Percentiles rank a stretch among this genome's conserved stretches.
phyloP scores from a whole-genome alignment of 2,888 invertebrate genomes.

The Colletes collaris region DNA sequence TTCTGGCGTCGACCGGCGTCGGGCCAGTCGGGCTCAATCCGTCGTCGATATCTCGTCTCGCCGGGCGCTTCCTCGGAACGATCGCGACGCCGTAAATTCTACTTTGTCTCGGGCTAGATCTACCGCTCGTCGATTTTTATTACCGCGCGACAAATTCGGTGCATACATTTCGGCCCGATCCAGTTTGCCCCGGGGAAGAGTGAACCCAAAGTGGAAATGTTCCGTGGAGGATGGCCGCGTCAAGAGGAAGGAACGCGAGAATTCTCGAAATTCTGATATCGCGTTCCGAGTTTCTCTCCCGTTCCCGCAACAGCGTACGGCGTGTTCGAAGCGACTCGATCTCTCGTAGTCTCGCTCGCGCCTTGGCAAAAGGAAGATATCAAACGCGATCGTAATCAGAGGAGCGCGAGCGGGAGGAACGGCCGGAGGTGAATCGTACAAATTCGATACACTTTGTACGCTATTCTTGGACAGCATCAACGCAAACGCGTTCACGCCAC shows the following conservation, averaged over 20 bases:
- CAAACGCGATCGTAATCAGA: conserved; percentile 6
- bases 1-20: conserved; percentile 25
- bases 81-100: conserved; percentile 40
- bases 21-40: conserved; percentile 63
- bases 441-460: conserved; percentile 54
- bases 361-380: background rate
- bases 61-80: background rate
- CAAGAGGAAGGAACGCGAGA: background rate
- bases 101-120: conserved; percentile 38
- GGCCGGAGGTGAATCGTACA: conserved; percentile 20
- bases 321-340: background rate
- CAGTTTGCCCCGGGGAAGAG: background rate
- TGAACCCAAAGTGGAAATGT: conserved; percentile 4
- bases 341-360: background rate
- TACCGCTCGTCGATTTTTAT: conserved; percentile 31
- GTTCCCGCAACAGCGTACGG: background rate
- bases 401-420: background rate
- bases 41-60: conserved; percentile 64
- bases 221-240: background rate
- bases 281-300: background rate
- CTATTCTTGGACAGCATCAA: conserved; percentile 62
- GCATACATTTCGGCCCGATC: conserved; percentile 7
- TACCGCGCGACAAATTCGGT: conserved; percentile 43
- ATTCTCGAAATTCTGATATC: conserved; percentile 7
- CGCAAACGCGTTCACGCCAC: conserved; percentile 64